phyloP scores from a whole-genome alignment of 1,140 invertebrate genomes.

The Ditylenchus dipsaci region DNA sequence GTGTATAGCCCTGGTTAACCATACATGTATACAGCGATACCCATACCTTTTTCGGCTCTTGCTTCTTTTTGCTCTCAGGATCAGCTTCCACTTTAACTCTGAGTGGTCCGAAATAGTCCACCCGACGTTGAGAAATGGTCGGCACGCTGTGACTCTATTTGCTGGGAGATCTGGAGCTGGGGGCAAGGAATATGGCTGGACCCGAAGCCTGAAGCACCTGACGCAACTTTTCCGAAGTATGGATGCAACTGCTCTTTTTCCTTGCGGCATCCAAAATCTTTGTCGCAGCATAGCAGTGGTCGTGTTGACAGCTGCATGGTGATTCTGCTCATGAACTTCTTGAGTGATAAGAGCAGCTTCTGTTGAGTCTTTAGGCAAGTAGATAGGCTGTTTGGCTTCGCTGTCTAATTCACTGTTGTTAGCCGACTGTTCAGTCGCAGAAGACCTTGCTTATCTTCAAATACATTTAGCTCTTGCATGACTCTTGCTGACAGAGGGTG shows the following conservation, averaged over 20 bases:
- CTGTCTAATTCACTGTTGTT: background rate
- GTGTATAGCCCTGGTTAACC: slow-evolving; percentile 59
- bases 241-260: background rate
- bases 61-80: background rate
- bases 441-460: slow-evolving; percentile 13
- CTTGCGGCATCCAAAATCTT: slow-evolving; percentile 2
- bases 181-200: background rate
- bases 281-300: slow-evolving; percentile 5
- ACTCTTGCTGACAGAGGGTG: background rate
- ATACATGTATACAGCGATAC: slow-evolving; percentile 59
- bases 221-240: background rate
- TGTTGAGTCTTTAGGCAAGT: slow-evolving; percentile 7
- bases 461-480: slow-evolving; percentile 7
- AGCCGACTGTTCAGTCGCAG: slow-evolving; percentile 5
- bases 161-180: slow-evolving; percentile 8
- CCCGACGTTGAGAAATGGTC: background rate
- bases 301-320: slow-evolving; percentile 16
- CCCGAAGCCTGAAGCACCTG: background rate
- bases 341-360: background rate
- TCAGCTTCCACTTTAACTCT: no score
- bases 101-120: slow-evolving; percentile 15
- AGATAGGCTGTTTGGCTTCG: slow-evolving; percentile 13
- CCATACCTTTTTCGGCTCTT: slow-evolving; percentile 57
- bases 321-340: slow-evolving; percentile 1
- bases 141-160: background rate